A percentile compares a stretch with the other conserved stretches of the same genome.
Conservation (phyloP, 2,888 invertebrate genomes). For the Cosmorhoe ocellata region DNA sequence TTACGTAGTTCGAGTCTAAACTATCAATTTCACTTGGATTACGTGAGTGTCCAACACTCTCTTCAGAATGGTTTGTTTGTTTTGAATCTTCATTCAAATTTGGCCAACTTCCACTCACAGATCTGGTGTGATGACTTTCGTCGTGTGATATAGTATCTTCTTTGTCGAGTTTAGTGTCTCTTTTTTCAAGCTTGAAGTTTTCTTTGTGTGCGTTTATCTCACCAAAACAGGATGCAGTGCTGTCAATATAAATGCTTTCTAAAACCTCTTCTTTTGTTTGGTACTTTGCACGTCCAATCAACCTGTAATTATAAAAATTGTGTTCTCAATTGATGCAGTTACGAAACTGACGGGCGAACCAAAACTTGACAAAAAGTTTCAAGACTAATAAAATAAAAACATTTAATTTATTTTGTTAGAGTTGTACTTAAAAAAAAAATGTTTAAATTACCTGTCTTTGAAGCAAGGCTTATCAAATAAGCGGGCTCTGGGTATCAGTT, state of each 20-base stretch:
- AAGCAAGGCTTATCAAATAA: slow-evolving; percentile 89
- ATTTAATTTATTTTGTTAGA: too few species aligned
- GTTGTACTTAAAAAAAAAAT: too few species aligned
- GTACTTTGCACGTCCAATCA: slow-evolving; percentile 75
- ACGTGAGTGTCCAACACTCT: slow-evolving; percentile 74
- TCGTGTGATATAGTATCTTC: slow-evolving; percentile 62
- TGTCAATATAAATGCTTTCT: slow-evolving; percentile 77
- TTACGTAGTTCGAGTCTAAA: slow-evolving; percentile 82
- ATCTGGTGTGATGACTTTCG: slow-evolving; percentile 66
- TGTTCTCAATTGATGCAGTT: not conserved
- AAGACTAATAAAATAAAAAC: too few species aligned
- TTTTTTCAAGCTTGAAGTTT: slow-evolving; percentile 53
- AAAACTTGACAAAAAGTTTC: too few species aligned
- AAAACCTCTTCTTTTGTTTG: slow-evolving; percentile 79
- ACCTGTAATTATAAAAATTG: slow-evolving; percentile 58
- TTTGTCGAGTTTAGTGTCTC: slow-evolving; percentile 60
- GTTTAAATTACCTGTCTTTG: slow-evolving; percentile 87
- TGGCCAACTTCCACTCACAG: slow-evolving; percentile 75
- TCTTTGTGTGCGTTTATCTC: slow-evolving; percentile 73
- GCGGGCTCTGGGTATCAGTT: slow-evolving; percentile 91
- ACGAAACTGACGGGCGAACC: too few species aligned
- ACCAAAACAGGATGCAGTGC: slow-evolving; percentile 77
- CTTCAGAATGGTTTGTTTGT: slow-evolving; percentile 72
- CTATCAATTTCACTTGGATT: slow-evolving; percentile 82
- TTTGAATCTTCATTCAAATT: slow-evolving; percentile 73